Evolutionary conservation across 2,888 invertebrate genomes (phyloP).

Genomic region (Omphaloscelis lunosa): DNA sequence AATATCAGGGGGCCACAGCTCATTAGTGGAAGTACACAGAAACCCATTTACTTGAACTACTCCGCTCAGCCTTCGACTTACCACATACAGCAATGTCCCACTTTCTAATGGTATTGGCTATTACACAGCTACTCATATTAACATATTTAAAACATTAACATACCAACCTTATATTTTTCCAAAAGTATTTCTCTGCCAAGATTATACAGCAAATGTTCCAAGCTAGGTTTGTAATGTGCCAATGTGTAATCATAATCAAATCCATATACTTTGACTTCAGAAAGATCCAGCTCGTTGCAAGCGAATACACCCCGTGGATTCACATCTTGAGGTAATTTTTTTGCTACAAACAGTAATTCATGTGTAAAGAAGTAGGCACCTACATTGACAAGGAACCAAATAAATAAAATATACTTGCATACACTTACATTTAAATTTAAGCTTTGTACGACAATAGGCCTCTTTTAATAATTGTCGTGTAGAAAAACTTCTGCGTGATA

Average conservation of each 20-base stretch:
- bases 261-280: constrained; percentile 98
- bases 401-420: neutral
- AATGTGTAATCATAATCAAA: constrained; percentile 99
- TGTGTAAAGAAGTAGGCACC: neutral
- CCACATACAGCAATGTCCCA: neutral
- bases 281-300: constrained; percentile 98
- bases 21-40: neutral
- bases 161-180: constrained; percentile 95
- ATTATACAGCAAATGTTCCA: constrained; percentile 97
- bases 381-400: neutral
- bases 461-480: constrained; percentile 88
- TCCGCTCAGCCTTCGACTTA: neutral
- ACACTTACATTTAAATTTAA: constrained; percentile 94
- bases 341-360: constrained; percentile 90
- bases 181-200: constrained; percentile 96
- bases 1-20: neutral
- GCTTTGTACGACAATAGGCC: constrained; percentile 92
- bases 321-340: constrained; percentile 96
- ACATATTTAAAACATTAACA: constrained; percentile 3
- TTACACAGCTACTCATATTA: too few species aligned
- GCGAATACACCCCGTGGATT: constrained; percentile 97
- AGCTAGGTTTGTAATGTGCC: constrained; percentile 97
- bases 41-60: constrained; percentile 16
- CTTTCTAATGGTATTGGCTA: neutral
- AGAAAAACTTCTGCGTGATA: constrained; percentile 75